Conservation (phyloP, 2,797 vertebrate species). For the Telmatherina bonti region DNA sequence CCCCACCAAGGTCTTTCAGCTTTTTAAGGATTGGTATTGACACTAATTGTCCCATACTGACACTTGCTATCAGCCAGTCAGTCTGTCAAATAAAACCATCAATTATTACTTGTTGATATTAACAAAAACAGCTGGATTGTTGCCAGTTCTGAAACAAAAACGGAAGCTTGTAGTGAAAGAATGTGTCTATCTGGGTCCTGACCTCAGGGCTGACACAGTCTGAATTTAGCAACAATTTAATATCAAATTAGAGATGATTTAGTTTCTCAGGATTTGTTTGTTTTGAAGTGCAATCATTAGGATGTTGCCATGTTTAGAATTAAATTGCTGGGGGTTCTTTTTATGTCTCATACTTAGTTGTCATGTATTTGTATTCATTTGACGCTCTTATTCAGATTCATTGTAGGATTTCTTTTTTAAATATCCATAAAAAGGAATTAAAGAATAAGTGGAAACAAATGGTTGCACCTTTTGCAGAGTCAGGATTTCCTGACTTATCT, state of each 20-base stretch:
- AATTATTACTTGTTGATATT: not conserved
- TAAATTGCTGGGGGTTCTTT: not conserved
- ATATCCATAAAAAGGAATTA: not conserved
- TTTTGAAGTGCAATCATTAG: slow-evolving; percentile 1
- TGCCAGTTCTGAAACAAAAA: not conserved
- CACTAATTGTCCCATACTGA: slow-evolving; percentile 6
- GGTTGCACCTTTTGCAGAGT: slow-evolving; percentile 10
- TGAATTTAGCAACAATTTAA: not conserved
- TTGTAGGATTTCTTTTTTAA: not conserved
- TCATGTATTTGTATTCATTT: not conserved
- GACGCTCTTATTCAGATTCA: slow-evolving; percentile 1
- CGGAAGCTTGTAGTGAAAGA: not conserved
- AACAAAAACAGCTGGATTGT: not conserved
- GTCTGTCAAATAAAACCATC: not conserved
- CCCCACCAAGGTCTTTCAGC: slow-evolving; percentile 38
- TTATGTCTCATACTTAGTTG: not conserved
- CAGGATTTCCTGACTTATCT: slow-evolving; percentile 12
- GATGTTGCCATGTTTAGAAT: not conserved
- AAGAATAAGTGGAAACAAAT: slow-evolving; percentile 7
- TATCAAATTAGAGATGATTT: slow-evolving; percentile 12
- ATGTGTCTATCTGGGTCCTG: slow-evolving; percentile 31
- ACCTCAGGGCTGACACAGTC: slow-evolving; percentile 22
- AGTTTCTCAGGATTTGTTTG: slow-evolving; percentile 9
- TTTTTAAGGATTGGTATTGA: slow-evolving; percentile 32
- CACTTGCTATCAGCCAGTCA: not conserved